Base-by-base conservation (phyloP, 2,797 vertebrate genomes). In the Babyrousa celebensis region DNA sequence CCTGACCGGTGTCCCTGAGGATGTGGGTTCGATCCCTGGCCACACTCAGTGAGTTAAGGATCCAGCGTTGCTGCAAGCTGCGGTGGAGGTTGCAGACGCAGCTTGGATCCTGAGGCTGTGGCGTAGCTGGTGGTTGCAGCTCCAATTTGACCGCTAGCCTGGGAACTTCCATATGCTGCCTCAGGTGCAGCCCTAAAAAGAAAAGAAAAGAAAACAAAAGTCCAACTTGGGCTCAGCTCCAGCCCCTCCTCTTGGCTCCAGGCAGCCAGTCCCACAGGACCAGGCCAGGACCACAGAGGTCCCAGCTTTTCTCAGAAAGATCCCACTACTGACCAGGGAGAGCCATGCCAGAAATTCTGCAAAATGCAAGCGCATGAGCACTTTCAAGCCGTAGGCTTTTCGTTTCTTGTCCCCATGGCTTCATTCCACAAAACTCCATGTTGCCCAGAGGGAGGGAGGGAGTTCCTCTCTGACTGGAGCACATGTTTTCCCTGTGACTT, bases 301-400 rank as follows among this genome's bases (percentile, higher is more conserved):
- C 93, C 52, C 58, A 56, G 79, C 23, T 95, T 90, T 94, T 95
- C 86, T 96, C 86, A 96, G 86, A 91, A 97, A 89, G 60, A 87
- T 71, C 23, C 71, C 15, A 4, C 56, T 91, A 89, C 90, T 23
- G 72, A 91, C 70, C 68, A 52, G 60, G 80, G 67, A 40, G 4
- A 52, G 25, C 80, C 86, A 63, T 32, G 84, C 52, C 92, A 96
- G 84, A 80, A 95, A 93, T 80, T 89, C 62, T 60, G 75, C 79
- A 89, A 89, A 96, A 92, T 48, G 58, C 75, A 68, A 80, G 68
- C 0, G 2, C 80, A 2, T 80, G 82, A 70, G 86, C 79, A 72
- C 23, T 84, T 91, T 93, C 23, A 29, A 43, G n/a, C 17, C 0
- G 1, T 2, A 12, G 32, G 48, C 63, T 75, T 91, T 5, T 0